Conservation (phyloP, 2,888 invertebrate genomes). For the Keiferia lycopersicella region DNA sequence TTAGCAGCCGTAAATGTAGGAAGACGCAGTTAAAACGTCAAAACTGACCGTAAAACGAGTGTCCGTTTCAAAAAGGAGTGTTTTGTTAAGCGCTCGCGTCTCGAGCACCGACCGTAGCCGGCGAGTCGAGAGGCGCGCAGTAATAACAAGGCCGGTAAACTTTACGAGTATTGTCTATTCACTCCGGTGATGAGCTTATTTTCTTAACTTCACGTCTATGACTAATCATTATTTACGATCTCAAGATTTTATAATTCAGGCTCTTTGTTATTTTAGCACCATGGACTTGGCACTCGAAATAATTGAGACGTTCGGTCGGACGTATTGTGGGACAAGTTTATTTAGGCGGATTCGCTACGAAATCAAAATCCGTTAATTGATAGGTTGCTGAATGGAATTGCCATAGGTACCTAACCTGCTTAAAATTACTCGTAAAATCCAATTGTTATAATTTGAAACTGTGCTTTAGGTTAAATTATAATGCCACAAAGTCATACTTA, state of each 20-base stretch:
- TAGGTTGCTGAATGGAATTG: slow-evolving; percentile 74
- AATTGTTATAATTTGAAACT: slow-evolving; percentile 76
- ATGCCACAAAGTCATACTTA: slow-evolving; percentile 40
- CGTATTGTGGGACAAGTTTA: slow-evolving; percentile 56
- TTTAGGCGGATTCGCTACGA: slow-evolving; percentile 69
- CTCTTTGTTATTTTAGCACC: slow-evolving; percentile 66
- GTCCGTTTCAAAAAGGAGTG: slow-evolving; percentile 72
- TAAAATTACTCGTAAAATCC: slow-evolving; percentile 69
- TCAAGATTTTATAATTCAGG: slow-evolving; percentile 42
- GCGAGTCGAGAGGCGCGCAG: slow-evolving; percentile 43
- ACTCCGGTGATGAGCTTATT: slow-evolving; percentile 71
- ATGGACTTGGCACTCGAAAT: slow-evolving; percentile 42
- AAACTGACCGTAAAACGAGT: slow-evolving; percentile 74
- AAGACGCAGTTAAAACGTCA: slow-evolving; percentile 76
- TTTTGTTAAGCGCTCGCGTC: slow-evolving; percentile 67
- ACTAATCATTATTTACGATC: slow-evolving; percentile 66
- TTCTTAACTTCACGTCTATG: slow-evolving; percentile 65
- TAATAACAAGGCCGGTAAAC: slow-evolving; percentile 66
- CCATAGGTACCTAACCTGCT: slow-evolving; percentile 57
- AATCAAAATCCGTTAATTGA: slow-evolving; percentile 61
- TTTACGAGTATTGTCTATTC: slow-evolving; percentile 68
- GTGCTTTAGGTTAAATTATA: slow-evolving; percentile 59
- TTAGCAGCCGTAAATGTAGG: slow-evolving; percentile 69
- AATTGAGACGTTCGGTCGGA: slow-evolving; percentile 41
- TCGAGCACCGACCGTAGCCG: neutral